Conservation (phyloP, 2,888 invertebrate genomes). For the Metellina segmentata region DNA sequence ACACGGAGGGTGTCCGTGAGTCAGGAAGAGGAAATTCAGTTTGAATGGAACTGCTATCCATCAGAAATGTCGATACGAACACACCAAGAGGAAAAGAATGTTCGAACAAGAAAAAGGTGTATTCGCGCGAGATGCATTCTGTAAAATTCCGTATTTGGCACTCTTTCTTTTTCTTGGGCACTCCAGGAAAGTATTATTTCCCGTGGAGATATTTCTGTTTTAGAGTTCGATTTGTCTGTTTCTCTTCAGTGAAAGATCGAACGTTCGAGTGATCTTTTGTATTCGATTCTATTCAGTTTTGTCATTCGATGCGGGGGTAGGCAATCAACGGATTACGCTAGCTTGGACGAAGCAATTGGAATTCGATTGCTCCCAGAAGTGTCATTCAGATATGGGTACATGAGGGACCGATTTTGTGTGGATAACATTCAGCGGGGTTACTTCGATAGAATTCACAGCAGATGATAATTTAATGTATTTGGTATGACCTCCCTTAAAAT, state of each 20-base stretch:
- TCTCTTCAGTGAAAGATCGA: neutral
- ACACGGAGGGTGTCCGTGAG: neutral
- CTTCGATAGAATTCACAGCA: neutral
- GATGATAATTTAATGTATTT: neutral
- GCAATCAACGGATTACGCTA: neutral
- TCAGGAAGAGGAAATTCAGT: constrained; percentile 31
- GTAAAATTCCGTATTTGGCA: constrained; percentile 5
- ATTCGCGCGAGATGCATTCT: constrained; percentile 29
- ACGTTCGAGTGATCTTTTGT: neutral
- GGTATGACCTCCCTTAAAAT: no score
- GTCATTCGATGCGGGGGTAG: no score
- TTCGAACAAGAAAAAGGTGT: constrained; percentile 3
- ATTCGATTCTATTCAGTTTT: no score
- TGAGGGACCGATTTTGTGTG: neutral
- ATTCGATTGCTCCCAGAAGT: neutral
- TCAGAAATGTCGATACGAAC: constrained; percentile 51
- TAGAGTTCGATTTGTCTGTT: neutral
- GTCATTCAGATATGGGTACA: neutral
- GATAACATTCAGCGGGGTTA: neutral
- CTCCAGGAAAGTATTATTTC: constrained; percentile 29
- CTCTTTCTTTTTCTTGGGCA: neutral
- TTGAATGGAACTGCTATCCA: constrained; percentile 52
- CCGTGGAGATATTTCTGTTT: constrained; percentile 8
- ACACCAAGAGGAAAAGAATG: neutral
- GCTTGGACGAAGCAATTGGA: neutral